Base-by-base conservation (phyloP, 2,113 vertebrate species). In the Dinomys branickii region DNA sequence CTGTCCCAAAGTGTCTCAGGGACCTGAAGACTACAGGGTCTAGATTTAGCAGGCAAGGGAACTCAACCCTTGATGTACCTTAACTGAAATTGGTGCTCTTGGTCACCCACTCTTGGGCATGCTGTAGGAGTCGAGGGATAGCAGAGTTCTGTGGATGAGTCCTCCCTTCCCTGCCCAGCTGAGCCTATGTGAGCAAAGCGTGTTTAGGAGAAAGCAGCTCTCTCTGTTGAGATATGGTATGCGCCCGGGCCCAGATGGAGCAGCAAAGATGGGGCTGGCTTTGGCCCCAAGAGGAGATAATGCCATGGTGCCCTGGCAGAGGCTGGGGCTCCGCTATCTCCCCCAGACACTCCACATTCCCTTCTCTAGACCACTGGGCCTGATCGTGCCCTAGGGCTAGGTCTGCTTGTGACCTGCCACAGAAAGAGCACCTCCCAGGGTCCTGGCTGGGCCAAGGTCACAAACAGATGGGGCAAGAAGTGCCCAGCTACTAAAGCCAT, bases 141-240 rank as follows among this genome's bases (percentile, higher is more conserved):
- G 75, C 4, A 9, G 33, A 81, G 85, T 56, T 44, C 33, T 30
- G 14, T 19, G 7, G 17, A 38, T 3, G 22, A 30, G 47, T 30
- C 41, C 54, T 30, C 82, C 58, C 44, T 28, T 63, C 10, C 44
- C 54, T 65, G 13, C 58, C 69, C 69, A 41, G 35, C 38, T 33
- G 56, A 86, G 52, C 81, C 44, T 20, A 12, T 17, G 9, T 20
- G 56, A 26, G 24, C 4, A 1, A 5, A 1, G 1, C 0, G 1
- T 0, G 80, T 11, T 3, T 9, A 17, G 22, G 9, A 77, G 20
- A 73, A 78, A 24, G 17, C 17, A 2, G 8, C 24, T 67, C 19
- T 38, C 7, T 67, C 20, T 17, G 13, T 11, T 13, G 13, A 8
- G n/a, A 13, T 19, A 10, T 30, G 33, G 7, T 0, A 6, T 22